Conservation (phyloP, 2,888 invertebrate species). For the Neoaliturus tenellus region DNA sequence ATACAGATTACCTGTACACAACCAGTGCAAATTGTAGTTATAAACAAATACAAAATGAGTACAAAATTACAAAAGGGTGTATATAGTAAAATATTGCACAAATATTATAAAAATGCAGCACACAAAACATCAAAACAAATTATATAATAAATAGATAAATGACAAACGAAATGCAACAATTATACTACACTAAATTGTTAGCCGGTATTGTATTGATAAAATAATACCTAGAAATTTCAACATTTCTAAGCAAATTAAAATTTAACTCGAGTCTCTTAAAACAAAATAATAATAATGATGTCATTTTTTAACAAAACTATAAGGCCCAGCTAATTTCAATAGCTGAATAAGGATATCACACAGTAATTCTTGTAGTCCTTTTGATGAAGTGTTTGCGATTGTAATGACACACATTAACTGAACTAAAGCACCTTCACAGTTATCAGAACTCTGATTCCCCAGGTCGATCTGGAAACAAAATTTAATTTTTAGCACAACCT, state of each 20-base stretch:
- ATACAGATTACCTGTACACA: not conserved
- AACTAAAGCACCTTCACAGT: conserved; percentile 32
- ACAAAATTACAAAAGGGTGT: conserved; percentile 54
- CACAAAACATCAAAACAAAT: conserved; percentile 54
- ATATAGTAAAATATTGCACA: conserved; percentile 46
- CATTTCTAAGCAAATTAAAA: conserved; percentile 20
- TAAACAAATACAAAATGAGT: conserved; percentile 48
- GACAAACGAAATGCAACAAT: conserved; percentile 37
- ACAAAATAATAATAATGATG: conserved; percentile 12
- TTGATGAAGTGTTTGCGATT: conserved; percentile 19
- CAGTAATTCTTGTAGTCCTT: not conserved
- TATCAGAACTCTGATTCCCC: conserved; percentile 65
- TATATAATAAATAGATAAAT: conserved; percentile 46
- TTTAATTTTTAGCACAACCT: no score
- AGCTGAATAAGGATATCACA: conserved; percentile 26
- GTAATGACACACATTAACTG: conserved; percentile 40
- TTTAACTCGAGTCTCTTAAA: conserved; percentile 14
- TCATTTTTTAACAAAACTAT: not conserved
- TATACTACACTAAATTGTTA: not conserved
- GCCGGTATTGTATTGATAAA: not conserved
- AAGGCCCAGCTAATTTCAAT: conserved; percentile 26
- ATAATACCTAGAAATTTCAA: conserved; percentile 18
- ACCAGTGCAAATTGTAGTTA: not conserved
- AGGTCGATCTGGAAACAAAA: conserved; percentile 61
- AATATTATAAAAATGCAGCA: conserved; percentile 44